phyloP scores from a whole-genome alignment of 2,113 vertebrate species.

The Brachyhypopomus gauderio region DNA sequence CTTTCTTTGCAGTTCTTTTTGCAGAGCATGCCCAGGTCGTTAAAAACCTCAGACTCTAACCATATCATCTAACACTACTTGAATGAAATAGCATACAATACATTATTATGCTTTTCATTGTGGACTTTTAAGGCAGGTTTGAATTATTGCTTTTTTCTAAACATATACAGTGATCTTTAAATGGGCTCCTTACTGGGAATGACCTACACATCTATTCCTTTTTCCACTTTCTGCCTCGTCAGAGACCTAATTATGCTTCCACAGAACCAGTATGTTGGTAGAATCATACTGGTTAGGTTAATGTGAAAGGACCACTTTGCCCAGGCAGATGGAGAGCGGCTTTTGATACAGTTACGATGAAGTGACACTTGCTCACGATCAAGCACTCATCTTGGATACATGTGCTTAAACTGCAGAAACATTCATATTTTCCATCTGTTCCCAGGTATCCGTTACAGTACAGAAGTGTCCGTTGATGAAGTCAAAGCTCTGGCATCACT shows the following conservation, averaged over 20 bases:
- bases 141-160: background rate
- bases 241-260: background rate
- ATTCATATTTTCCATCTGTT: background rate
- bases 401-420: background rate
- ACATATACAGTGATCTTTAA: background rate
- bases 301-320: background rate
- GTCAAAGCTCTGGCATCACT: conserved; percentile 89
- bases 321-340: background rate
- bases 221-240: background rate
- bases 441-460: conserved; percentile 87
- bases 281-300: background rate
- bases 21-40: background rate
- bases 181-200: background rate
- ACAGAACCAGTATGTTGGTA: background rate
- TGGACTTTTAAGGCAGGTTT: background rate
- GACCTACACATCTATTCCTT: background rate
- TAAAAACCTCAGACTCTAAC: conserved; percentile 7
- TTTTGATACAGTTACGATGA: background rate
- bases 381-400: background rate
- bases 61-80: background rate
- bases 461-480: conserved; percentile 87
- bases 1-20: background rate
- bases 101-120: background rate
- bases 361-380: too few relatives aligned
- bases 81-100: too few relatives aligned